Percentiles rank a stretch among this genome's conserved stretches.
Conservation (phyloP, 2,888 invertebrate species). For the Lepetodrilus schrolli region DNA sequence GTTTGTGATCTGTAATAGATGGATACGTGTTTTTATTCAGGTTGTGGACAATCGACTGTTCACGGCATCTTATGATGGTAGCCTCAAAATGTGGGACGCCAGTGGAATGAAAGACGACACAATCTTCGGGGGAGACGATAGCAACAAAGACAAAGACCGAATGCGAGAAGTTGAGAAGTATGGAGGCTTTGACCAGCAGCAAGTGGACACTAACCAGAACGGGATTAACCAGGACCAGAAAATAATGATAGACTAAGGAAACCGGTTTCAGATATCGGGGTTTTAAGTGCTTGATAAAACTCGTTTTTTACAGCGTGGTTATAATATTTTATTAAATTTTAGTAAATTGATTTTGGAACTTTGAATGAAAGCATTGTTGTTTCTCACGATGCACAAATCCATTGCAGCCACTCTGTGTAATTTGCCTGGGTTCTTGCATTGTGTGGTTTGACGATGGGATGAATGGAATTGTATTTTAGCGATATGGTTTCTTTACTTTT, state of each 20-base stretch:
- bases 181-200: slow-evolving; percentile 49
- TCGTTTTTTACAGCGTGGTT: not conserved
- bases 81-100: slow-evolving; percentile 75
- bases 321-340: too few relatives aligned
- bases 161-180: slow-evolving; percentile 54
- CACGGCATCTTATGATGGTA: slow-evolving; percentile 76
- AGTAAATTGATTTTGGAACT: too few relatives aligned
- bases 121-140: slow-evolving; percentile 50
- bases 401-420: too few relatives aligned
- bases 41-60: slow-evolving; percentile 75
- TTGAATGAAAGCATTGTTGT: too few relatives aligned
- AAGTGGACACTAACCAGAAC: slow-evolving; percentile 54
- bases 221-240: slow-evolving; percentile 50
- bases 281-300: too few relatives aligned
- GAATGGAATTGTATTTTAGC: too few relatives aligned
- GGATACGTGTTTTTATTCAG: slow-evolving; percentile 55
- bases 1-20: not conserved
- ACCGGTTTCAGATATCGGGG: not conserved
- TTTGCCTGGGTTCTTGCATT: too few relatives aligned
- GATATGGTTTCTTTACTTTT: too few relatives aligned
- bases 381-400: too few relatives aligned
- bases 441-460: too few relatives aligned
- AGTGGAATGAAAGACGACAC: slow-evolving; percentile 68
- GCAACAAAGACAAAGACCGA: slow-evolving; percentile 54
- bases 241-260: slow-evolving; percentile 65